A percentile compares a stretch with the other conserved stretches of the same genome.
Conservation (phyloP, 1,140 invertebrate genomes). For the Drosophila tropicalis region DNA sequence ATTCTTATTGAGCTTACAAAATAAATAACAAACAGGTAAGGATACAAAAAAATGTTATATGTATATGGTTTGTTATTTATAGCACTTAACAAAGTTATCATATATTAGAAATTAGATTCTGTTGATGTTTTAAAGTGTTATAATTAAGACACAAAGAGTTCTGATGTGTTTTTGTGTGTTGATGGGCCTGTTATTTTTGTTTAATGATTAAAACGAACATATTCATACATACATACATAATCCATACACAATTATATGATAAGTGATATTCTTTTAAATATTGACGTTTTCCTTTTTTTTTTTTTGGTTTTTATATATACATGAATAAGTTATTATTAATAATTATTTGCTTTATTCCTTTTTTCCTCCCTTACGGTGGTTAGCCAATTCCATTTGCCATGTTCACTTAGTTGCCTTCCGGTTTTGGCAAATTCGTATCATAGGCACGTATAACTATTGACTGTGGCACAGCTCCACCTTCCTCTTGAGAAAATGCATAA, state of each 20-base stretch:
- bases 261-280: conserved; percentile 19
- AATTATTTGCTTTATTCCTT: conserved; percentile 9
- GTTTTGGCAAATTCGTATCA: conserved; percentile 94
- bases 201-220: no score
- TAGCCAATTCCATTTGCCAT: not conserved
- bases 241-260: conserved; percentile 1
- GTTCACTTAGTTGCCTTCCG: conserved; percentile 85
- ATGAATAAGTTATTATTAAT: conserved; percentile 16
- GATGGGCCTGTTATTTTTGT: conserved; percentile 36
- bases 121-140: conserved; percentile 25
- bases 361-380: not conserved
- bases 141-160: conserved; percentile 71
- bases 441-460: conserved; percentile 96
- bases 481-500: conserved; percentile 99
- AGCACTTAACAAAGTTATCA: conserved; percentile 41
- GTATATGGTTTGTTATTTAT: conserved; percentile 11
- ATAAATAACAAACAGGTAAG: conserved; percentile 75
- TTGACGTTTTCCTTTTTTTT: conserved; percentile 7
- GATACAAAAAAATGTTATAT: conserved; percentile 56
- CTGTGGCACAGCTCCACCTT: conserved; percentile 96
- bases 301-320: conserved; percentile 11
- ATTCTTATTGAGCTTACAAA: conserved; percentile 57
- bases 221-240: no score
- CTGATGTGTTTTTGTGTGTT: conserved; percentile 31
- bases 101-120: conserved; percentile 22